Conservation (phyloP, 2,888 invertebrate species). For the Lymantria monacha region DNA sequence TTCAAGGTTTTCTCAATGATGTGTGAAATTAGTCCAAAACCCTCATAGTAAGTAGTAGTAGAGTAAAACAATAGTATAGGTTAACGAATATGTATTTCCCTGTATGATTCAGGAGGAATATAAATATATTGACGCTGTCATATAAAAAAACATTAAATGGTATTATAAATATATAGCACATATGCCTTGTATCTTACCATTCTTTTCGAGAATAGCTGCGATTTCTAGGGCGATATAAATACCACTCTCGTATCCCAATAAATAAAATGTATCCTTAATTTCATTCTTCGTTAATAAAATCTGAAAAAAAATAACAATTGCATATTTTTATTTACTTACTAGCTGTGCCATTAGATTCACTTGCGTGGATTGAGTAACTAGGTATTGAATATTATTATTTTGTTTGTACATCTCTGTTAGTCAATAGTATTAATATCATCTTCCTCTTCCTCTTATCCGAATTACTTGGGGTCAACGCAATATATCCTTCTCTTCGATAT, state of each 20-base stretch:
- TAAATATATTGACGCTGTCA: too few relatives aligned
- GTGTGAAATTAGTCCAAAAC: too few relatives aligned
- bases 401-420: not conserved
- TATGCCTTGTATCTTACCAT: conserved; percentile 34
- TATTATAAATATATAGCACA: not conserved
- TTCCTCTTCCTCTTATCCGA: too few relatives aligned
- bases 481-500: too few relatives aligned
- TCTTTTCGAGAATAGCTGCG: conserved; percentile 51
- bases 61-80: too few relatives aligned
- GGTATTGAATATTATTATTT: not conserved
- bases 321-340: too few relatives aligned
- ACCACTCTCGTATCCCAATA: conserved; percentile 57
- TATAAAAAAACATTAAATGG: not conserved
- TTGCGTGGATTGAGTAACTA: not conserved
- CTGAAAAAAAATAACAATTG: conserved; percentile 4
- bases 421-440: not conserved
- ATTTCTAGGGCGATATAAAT: conserved; percentile 49
- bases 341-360: not conserved
- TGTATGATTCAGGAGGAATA: too few relatives aligned
- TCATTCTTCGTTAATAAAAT: conserved; percentile 17
- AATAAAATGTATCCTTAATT: conserved; percentile 43
- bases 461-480: too few relatives aligned
- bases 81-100: too few relatives aligned
- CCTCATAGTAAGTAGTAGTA: too few relatives aligned
- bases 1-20: too few relatives aligned